Evolutionary conservation across 2,888 invertebrate species (phyloP).

Genomic region (Pilophorus perplexus): DNA sequence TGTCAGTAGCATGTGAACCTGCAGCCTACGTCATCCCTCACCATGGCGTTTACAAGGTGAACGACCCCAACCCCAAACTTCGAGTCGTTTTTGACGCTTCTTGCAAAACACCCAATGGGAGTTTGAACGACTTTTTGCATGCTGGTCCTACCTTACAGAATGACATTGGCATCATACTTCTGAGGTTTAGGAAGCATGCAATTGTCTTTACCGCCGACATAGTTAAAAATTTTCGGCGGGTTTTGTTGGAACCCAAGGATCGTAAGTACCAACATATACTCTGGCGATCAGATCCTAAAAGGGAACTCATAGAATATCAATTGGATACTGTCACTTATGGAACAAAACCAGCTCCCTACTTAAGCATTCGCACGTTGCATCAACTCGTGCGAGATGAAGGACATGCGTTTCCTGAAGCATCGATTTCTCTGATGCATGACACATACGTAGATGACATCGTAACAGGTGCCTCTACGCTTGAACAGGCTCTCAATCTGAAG

Average conservation of each 20-base stretch:
- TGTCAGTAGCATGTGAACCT: not conserved
- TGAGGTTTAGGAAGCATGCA: not conserved
- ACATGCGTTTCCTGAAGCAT: constrained; percentile 40
- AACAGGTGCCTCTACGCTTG: constrained; percentile 10
- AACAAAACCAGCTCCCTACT: constrained; percentile 44
- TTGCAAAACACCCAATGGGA: constrained; percentile 14
- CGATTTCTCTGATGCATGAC: constrained; percentile 22
- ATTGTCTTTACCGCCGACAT: constrained; percentile 9
- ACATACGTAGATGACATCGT: constrained; percentile 38
- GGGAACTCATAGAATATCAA: constrained; percentile 31
- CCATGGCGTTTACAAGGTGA: constrained; percentile 50
- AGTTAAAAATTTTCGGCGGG: constrained; percentile 21
- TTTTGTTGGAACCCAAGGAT: constrained; percentile 42
- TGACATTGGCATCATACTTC: constrained; percentile 49
- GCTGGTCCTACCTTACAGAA: constrained; percentile 51
- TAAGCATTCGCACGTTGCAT: constrained; percentile 44
- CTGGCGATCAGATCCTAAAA: constrained; percentile 44
- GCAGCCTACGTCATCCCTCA: constrained; percentile 46
- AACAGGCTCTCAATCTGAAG: constrained; percentile 16
- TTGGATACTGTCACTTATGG: constrained; percentile 47
- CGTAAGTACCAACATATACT: constrained; percentile 46
- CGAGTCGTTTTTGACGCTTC: constrained; percentile 49
- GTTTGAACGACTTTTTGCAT: constrained; percentile 31
- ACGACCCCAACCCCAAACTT: constrained; percentile 49
- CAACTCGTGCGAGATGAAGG: constrained; percentile 45